A percentile compares a stretch with the other conserved stretches of the same genome.
These are phyloP conservation scores for Labeo calbasu DNA, from an alignment of 2,797 vertebrate species.

Conservation along the genomic window DNA sequence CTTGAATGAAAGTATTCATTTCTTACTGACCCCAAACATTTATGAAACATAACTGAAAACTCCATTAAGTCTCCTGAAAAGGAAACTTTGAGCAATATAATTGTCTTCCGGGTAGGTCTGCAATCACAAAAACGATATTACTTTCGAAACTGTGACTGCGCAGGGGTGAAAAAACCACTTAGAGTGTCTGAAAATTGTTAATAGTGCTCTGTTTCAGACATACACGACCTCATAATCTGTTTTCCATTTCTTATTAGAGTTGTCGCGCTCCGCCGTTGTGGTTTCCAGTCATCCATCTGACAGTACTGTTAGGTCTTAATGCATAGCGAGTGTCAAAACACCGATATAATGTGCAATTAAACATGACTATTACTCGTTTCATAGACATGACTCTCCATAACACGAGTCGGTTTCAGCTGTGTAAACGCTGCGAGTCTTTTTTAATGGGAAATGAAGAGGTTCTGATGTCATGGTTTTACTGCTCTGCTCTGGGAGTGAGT, in stretches of 20 bases:
- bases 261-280: neutral
- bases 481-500: conserved; percentile 50
- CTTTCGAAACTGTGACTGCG: conserved; percentile 8
- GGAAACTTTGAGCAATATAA: neutral
- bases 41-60: neutral
- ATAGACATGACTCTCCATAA: conserved; percentile 38
- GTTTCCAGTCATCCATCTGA: conserved; percentile 24
- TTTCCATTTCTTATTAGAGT: conserved; percentile 20
- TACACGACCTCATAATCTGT: conserved; percentile 19
- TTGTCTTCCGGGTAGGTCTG: neutral
- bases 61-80: neutral
- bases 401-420: conserved; percentile 48
- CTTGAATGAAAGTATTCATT: neutral
- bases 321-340: conserved; percentile 31
- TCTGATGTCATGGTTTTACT: conserved; percentile 54
- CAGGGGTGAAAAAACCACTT: neutral
- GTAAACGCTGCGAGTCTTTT: conserved; percentile 32
- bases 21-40: neutral
- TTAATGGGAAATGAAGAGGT: conserved; percentile 46
- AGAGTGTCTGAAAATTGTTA: conserved; percentile 19
- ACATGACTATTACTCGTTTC: conserved; percentile 39
- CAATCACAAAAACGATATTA: neutral
- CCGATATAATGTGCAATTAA: conserved; percentile 46
- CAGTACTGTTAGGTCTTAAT: conserved; percentile 15
- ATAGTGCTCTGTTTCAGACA: conserved; percentile 1